These are phyloP conservation scores for Trididemnum clinides DNA, from an alignment of 23 tunicate species.

Conservation along the genomic window DNA sequence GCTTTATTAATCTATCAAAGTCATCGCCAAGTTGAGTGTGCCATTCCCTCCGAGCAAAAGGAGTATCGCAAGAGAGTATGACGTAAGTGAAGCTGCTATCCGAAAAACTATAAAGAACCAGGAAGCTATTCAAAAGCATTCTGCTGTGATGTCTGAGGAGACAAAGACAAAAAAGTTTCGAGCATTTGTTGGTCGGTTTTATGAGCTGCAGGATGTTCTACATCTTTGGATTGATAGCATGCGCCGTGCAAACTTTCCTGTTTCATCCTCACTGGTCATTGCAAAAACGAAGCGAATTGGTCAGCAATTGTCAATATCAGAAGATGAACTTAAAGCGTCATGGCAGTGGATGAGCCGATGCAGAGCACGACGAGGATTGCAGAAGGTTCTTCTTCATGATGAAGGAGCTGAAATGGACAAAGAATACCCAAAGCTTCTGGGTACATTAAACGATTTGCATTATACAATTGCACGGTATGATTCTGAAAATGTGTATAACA, in stretches of 20 bases:
- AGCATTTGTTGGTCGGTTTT: conserved; percentile 44
- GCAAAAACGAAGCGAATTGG: conserved; percentile 54
- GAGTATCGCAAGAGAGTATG: conserved; percentile 48
- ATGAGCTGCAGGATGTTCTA: conserved; percentile 46
- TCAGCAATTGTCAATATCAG: conserved; percentile 41
- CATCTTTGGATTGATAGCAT: conserved; percentile 50
- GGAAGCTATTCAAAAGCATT: conserved; percentile 42
- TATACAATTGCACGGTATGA: conserved; percentile 46
- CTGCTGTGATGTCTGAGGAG: conserved; percentile 50
- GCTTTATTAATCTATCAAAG: no score
- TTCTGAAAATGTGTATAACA: conserved; percentile 67
- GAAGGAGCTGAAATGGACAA: conserved; percentile 59
- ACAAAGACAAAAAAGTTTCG: conserved; percentile 34
- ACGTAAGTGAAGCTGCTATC: conserved; percentile 40
- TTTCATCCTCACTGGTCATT: conserved; percentile 57
- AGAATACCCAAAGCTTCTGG: conserved; percentile 42
- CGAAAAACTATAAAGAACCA: conserved; percentile 17
- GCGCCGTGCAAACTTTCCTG: conserved; percentile 46
- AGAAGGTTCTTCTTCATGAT: conserved; percentile 40
- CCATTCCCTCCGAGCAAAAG: conserved; percentile 39
- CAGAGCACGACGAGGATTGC: conserved; percentile 52
- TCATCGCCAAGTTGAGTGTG: no score
- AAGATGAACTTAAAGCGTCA: conserved; percentile 31
- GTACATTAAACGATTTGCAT: conserved; percentile 17
- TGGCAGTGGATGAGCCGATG: conserved; percentile 61